phyloP scores from a whole-genome alignment of 2,113 vertebrate species.

The Tichodroma muraria region DNA sequence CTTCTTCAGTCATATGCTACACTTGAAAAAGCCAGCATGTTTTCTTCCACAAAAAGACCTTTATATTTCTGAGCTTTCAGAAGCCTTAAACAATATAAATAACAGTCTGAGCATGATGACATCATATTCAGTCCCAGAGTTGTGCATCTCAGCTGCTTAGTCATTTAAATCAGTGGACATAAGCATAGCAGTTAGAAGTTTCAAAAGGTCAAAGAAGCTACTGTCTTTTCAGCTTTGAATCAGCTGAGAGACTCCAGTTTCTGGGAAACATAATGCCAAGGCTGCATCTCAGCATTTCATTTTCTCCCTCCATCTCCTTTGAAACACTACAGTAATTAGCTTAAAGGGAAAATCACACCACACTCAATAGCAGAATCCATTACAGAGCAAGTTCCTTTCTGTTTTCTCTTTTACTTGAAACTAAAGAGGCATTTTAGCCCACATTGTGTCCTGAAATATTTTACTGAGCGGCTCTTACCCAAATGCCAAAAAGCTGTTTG shows the following conservation, averaged over 20 bases:
- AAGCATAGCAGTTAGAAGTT: slow-evolving; percentile 43
- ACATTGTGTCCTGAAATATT: neutral
- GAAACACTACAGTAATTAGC: slow-evolving; percentile 46
- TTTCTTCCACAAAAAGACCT: slow-evolving; percentile 4
- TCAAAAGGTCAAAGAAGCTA: slow-evolving; percentile 64
- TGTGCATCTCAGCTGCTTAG: slow-evolving; percentile 30
- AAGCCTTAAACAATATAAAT: slow-evolving; percentile 9
- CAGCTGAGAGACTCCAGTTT: slow-evolving; percentile 56
- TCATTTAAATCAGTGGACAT: slow-evolving; percentile 43
- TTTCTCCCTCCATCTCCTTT: neutral
- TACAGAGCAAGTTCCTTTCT: neutral
- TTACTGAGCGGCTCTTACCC: neutral
- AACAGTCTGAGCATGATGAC: neutral
- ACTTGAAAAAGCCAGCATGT: neutral
- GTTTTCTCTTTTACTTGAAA: slow-evolving; percentile 16
- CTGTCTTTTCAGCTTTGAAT: slow-evolving; percentile 68
- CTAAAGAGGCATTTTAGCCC: neutral
- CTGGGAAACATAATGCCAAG: slow-evolving; percentile 44
- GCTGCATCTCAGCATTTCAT: slow-evolving; percentile 43
- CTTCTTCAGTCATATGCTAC: neutral
- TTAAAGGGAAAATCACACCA: slow-evolving; percentile 29
- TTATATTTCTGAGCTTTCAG: slow-evolving; percentile 15
- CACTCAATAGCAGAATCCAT: neutral
- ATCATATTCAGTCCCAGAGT: neutral
- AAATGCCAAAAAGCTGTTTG: neutral